Evolutionary conservation across 2,888 invertebrate genomes (phyloP), one percentile per base, ranked within the genome.

Genomic region (Chaetoderma sp.): DNA sequence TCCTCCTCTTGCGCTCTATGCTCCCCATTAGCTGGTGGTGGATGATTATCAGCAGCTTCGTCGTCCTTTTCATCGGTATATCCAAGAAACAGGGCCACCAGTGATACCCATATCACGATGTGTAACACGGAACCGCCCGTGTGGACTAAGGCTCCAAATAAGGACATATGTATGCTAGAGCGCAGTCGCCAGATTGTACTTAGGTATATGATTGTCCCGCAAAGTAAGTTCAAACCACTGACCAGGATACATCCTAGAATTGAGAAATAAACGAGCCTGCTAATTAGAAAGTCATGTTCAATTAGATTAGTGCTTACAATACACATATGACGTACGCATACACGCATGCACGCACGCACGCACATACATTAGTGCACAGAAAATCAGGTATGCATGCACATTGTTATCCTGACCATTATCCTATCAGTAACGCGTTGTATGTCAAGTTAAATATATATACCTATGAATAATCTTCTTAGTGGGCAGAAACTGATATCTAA

Each of bases 181-280:
- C 52, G 13, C 27, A 32, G 10, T 5, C 52, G 13, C n/a, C 28
- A 28, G 21, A 52, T 52, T 4, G 52, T 52, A 13, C 32, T 16
- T n/a, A 52, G 52, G 32, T 52, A 52, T 6, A 28, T 52, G 52
- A 52, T 13, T 1, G 52, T 52, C 18, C 52, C 52, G 16, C 16
- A 28, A 2, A 52, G 18, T 5, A 52, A n/a, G 32, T 52, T 52
- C 32, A 52, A 28, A 2, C 52, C 52, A 10, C 52, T 33, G 16
- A 52, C 16, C 4, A 52, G 32, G 3, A 52, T n/a, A 33, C 32
- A 28, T 32, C 52, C 52, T 52, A 13, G 8, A 47, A 8, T 21
- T 21, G 8, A 47, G 23, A 13, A 47, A 47, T 21, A 47, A 8
- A 47, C 47, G 21, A n/a, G 10, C n/a, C 39, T 36, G 10, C 10